Percentiles rank a stretch among this genome's conserved stretches.
Conservation (phyloP, 2,888 invertebrate species). For the Drosophila histrio region DNA sequence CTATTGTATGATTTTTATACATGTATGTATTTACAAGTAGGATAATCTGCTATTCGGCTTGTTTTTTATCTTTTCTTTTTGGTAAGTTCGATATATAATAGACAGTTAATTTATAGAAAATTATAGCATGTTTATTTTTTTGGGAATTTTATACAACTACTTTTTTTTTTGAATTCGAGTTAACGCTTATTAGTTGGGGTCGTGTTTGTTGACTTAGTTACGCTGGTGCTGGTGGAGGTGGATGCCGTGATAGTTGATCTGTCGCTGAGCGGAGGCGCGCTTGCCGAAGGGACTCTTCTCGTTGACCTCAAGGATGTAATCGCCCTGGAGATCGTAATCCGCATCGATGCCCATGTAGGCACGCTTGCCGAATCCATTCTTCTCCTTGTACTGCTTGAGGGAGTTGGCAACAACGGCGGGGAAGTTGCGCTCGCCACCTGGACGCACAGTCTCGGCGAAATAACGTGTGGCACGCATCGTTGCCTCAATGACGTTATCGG, state of each 20-base stretch:
- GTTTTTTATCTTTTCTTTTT: too few relatives aligned
- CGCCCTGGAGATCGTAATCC: conserved; percentile 76
- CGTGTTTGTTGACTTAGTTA: conserved; percentile 15
- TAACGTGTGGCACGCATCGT: conserved; percentile 78
- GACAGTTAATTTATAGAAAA: too few relatives aligned
- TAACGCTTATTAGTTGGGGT: neutral
- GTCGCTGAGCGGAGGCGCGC: conserved; percentile 70
- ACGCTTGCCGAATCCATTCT: conserved; percentile 75
- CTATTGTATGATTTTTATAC: too few relatives aligned
- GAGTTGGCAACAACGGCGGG: conserved; percentile 81
- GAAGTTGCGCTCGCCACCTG: conserved; percentile 82
- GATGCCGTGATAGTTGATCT: conserved; percentile 67
- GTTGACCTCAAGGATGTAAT: conserved; percentile 82
- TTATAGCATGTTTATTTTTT: conserved; percentile 39
- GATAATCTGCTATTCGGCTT: too few relatives aligned
- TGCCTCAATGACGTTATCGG: conserved; percentile 79
- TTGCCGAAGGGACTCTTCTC: conserved; percentile 80
- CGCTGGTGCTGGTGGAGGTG: too few relatives aligned
- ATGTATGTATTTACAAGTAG: too few relatives aligned
- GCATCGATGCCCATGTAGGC: conserved; percentile 81
- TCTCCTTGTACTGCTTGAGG: conserved; percentile 74
- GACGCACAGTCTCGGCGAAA: conserved; percentile 82
- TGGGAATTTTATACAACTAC: neutral
- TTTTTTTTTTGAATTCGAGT: neutral
- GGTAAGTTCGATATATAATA: too few relatives aligned